phyloP scores from a whole-genome alignment of 2,888 invertebrate genomes.

The Therioaphis trifolii region DNA sequence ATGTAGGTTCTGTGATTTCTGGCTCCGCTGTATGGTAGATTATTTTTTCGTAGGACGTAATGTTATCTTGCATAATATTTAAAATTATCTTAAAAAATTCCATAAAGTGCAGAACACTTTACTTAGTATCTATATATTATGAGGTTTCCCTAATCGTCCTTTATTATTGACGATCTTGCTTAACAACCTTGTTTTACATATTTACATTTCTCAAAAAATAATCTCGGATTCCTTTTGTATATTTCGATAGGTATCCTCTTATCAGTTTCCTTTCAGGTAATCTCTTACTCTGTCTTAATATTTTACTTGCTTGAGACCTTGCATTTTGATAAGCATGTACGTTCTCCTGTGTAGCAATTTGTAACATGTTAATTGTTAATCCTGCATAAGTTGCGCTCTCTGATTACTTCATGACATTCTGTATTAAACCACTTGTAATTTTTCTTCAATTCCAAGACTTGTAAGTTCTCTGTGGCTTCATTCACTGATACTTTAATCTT shows the following conservation, averaged over 20 bases:
- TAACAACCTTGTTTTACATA: not conserved
- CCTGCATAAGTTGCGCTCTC: slow-evolving; percentile 12
- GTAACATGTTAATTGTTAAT: slow-evolving; percentile 30
- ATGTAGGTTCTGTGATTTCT: slow-evolving; percentile 4
- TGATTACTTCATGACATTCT: slow-evolving; percentile 45
- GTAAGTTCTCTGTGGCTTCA: slow-evolving; percentile 47
- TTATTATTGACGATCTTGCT: slow-evolving; percentile 2
- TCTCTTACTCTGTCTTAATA: slow-evolving; percentile 22
- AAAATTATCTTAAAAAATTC: slow-evolving; percentile 31
- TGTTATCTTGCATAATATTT: slow-evolving; percentile 10
- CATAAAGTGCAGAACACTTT: not conserved
- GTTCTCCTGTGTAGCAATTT: slow-evolving; percentile 49
- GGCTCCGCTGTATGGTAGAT: slow-evolving; percentile 8
- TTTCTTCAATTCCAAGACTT: slow-evolving; percentile 16
- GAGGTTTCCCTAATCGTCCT: slow-evolving; percentile 5
- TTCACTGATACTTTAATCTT: not conserved
- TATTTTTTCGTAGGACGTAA: slow-evolving; percentile 19
- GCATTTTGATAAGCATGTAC: not conserved
- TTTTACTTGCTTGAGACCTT: slow-evolving; percentile 27
- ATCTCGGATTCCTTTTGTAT: slow-evolving; percentile 37
- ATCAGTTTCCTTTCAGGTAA: slow-evolving; percentile 7
- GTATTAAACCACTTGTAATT: slow-evolving; percentile 59
- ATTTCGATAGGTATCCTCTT: slow-evolving; percentile 20
- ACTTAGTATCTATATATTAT: slow-evolving; percentile 25
- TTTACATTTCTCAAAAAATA: no score